phyloP scores from a whole-genome alignment of 2,113 vertebrate species.

The Ochotona curzoniae region DNA sequence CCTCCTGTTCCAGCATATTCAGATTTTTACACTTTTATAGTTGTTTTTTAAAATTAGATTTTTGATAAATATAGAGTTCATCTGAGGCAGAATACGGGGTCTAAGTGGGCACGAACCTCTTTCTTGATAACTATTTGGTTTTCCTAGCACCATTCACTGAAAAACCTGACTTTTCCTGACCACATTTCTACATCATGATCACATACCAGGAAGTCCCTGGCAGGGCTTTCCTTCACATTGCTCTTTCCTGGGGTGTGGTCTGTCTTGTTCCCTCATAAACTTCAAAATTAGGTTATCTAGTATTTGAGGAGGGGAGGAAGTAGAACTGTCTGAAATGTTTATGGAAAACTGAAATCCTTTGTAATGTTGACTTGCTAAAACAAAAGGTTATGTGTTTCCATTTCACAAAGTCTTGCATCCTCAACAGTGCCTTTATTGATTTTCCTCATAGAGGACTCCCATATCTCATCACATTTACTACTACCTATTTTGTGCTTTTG shows the following conservation, averaged over 20 bases:
- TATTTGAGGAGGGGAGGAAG: background rate
- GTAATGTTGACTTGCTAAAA: background rate
- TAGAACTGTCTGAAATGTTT: background rate
- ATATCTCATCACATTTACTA: background rate
- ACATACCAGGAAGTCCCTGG: background rate
- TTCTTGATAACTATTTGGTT: background rate
- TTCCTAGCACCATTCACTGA: background rate
- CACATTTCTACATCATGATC: slow-evolving; percentile 6
- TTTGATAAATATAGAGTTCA: background rate
- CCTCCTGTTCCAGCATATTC: background rate
- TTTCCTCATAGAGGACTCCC: background rate
- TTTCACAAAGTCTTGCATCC: background rate
- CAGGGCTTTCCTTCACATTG: too few species aligned
- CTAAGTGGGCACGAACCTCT: background rate
- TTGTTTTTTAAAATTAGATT: slow-evolving; percentile 29
- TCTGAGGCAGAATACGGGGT: slow-evolving; percentile 33
- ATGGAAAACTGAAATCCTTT: background rate
- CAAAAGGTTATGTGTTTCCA: background rate
- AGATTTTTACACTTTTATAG: background rate
- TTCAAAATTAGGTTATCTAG: slow-evolving; percentile 1
- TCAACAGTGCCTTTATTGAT: background rate
- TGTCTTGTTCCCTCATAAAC: background rate
- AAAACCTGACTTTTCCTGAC: background rate
- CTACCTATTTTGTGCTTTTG: background rate
- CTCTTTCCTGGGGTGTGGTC: background rate